These are phyloP conservation scores for Riparia riparia DNA, from an alignment of 2,113 vertebrate species.

Conservation along the genomic window DNA sequence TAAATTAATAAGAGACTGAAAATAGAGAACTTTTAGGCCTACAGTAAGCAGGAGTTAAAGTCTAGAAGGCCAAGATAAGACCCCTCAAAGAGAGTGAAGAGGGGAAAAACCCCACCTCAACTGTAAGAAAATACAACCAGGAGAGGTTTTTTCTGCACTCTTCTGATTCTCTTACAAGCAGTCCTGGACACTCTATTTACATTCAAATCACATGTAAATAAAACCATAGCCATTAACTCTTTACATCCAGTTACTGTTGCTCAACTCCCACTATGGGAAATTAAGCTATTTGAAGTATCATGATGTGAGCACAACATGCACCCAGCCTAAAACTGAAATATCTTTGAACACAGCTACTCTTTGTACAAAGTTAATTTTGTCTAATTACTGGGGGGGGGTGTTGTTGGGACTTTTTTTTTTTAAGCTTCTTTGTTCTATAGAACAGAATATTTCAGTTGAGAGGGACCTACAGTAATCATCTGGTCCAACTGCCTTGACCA, in stretches of 20 bases:
- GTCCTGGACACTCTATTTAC: background rate
- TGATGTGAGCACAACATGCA: rapidly evolving
- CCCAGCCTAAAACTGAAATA: background rate
- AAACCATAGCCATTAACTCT: background rate
- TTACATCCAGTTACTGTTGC: background rate
- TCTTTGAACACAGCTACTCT: background rate
- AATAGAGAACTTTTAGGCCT: background rate
- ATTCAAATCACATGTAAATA: background rate
- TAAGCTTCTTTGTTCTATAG: background rate
- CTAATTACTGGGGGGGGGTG: background rate
- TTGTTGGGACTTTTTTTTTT: background rate
- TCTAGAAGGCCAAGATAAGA: background rate
- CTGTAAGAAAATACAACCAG: background rate
- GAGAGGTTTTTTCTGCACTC: background rate
- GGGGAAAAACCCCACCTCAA: background rate
- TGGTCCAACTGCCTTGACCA: background rate
- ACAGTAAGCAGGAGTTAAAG: background rate
- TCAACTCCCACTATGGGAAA: background rate
- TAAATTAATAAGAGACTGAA: background rate
- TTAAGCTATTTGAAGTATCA: background rate
- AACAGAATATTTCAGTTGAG: background rate
- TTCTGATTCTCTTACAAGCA: background rate
- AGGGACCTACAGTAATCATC: background rate
- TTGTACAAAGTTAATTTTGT: background rate
- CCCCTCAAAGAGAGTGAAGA: background rate